A percentile compares a stretch with the other conserved stretches of the same genome.
These are phyloP conservation scores for Ptilodon capucinus DNA, from an alignment of 2,888 invertebrate genomes.

Conservation along the genomic window DNA sequence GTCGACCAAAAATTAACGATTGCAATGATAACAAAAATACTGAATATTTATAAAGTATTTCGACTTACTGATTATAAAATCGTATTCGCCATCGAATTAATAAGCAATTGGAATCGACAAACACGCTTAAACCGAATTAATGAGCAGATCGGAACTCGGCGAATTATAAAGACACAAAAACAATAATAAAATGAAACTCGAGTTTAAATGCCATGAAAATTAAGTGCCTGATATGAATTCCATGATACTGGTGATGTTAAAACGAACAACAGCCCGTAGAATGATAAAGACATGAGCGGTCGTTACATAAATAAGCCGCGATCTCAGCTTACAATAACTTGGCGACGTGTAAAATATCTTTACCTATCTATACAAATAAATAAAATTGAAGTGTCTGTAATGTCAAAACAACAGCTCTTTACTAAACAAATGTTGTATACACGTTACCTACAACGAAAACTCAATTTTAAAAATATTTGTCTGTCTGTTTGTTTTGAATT, in stretches of 20 bases:
- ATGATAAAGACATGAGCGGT: slow-evolving; percentile 51
- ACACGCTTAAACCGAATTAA: slow-evolving; percentile 23
- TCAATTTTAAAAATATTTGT: too few species aligned
- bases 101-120: slow-evolving; percentile 24
- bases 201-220: slow-evolving; percentile 34
- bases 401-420: too few species aligned
- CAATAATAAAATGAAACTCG: slow-evolving; percentile 26
- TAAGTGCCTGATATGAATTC: slow-evolving; percentile 48
- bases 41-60: slow-evolving; percentile 26
- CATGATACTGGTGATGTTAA: slow-evolving; percentile 35
- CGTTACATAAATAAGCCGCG: slow-evolving; percentile 61
- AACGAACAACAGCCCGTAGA: slow-evolving; percentile 44
- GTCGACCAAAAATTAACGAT: slow-evolving; percentile 22
- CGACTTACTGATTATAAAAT: slow-evolving; percentile 27
- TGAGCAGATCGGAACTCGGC: slow-evolving; percentile 18
- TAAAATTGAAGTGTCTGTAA: too few species aligned
- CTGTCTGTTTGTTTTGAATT: too few species aligned
- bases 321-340: slow-evolving; percentile 65
- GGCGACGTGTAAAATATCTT: slow-evolving; percentile 79
- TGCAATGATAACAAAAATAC: slow-evolving; percentile 16
- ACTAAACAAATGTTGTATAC: too few species aligned
- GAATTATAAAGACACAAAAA: slow-evolving; percentile 16
- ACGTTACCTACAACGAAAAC: too few species aligned
- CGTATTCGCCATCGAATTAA: slow-evolving; percentile 25
- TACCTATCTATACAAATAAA: too few species aligned